Evolutionary conservation across 2,888 invertebrate species (phyloP), one percentile per base, ranked within the genome.

Genomic region (Andrena bucephala): DNA sequence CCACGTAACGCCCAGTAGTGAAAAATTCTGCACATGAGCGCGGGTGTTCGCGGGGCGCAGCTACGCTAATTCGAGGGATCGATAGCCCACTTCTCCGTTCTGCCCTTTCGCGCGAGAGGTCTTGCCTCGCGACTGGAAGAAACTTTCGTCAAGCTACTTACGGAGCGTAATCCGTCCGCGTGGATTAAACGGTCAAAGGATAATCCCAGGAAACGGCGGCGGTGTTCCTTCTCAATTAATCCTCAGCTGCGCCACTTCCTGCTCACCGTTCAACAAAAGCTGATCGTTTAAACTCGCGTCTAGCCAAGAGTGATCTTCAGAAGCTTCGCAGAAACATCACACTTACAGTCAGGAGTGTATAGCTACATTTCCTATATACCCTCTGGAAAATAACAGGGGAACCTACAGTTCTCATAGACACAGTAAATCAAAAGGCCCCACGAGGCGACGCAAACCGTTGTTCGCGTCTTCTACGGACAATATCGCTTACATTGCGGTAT

Each of bases 171-270:
- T 33, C 63, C 52, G 50, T 16, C 36, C 59, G 10, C 5, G 24
- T 5, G 69, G 72, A 76, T 60, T 42, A 63, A 7, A 0, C 16
- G 52, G 24, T 33, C 54, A 10, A 20, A 60, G 57, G 79, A 82
- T 83, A 85, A 87, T 88, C 83, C 83, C 80, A 73, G 80, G 86
- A 85, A 85, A 77, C 79, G 66, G 54, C 36, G n/a, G 60, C 63
- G 59, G 29, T 60, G 76, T 74, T 66, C 54, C 63, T 50, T 6
- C 31, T 13, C 27, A 10, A 16, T 48, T 79, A 72, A 81, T 72
- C 60, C 73, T 69, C 67, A 77, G 69, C 36, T 31, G 57, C n/a
- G 29, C 50, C 50, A 73, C 71, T 84, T 85, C 75, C 85, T 68
- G 77, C 72, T 70, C 50, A 31, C 16, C 27, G 24, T 6, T 13